These are phyloP conservation scores for Babyrousa celebensis DNA, from an alignment of 2,797 vertebrate species.

Conservation along the genomic window DNA sequence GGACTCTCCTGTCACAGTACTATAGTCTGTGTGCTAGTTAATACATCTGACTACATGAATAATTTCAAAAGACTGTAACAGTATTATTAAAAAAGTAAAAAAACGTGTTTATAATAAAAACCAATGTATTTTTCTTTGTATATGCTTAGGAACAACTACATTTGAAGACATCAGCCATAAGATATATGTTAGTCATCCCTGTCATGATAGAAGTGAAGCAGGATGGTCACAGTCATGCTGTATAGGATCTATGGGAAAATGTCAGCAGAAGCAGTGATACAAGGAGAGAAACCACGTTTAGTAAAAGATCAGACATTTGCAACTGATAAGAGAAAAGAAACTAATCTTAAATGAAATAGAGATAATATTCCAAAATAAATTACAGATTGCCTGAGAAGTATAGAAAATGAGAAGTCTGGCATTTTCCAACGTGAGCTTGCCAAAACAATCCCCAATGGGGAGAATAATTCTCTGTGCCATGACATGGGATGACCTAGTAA, in stretches of 20 bases:
- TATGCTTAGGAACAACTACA: neutral
- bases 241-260: neutral
- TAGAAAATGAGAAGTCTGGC: slow-evolving; percentile 1
- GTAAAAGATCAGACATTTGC: neutral
- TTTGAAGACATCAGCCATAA: slow-evolving; percentile 20
- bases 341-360: neutral
- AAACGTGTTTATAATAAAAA: neutral
- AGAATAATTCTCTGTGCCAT: slow-evolving; percentile 29
- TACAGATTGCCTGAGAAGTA: neutral
- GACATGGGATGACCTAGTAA: neutral
- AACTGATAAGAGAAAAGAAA: neutral
- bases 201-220: neutral
- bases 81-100: neutral
- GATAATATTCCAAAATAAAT: slow-evolving; percentile 24
- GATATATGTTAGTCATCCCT: neutral
- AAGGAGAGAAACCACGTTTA: neutral
- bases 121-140: neutral
- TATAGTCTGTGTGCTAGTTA: neutral
- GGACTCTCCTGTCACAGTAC: neutral
- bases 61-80: neutral
- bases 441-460: neutral
- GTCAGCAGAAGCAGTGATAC: neutral
- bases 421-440: neutral
- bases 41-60: neutral
- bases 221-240: neutral